Percentiles rank a stretch among this genome's conserved stretches.
These are phyloP conservation scores for Diorhabda sublineata DNA, from an alignment of 1,140 invertebrate genomes.

Conservation along the genomic window DNA sequence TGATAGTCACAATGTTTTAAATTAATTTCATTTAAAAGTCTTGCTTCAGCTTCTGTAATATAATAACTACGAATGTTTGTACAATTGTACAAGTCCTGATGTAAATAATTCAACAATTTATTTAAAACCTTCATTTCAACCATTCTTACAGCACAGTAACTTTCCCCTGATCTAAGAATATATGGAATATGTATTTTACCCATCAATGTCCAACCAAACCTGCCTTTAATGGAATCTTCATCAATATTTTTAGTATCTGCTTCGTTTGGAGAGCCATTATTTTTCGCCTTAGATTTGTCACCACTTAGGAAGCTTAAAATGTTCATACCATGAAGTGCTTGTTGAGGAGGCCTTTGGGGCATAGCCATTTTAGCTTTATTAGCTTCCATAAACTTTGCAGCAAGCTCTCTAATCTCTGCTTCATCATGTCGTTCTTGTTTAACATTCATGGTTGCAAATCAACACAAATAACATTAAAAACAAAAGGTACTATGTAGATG, in stretches of 20 bases:
- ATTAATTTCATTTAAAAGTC: slow-evolving; percentile 91
- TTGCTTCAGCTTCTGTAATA: slow-evolving; percentile 85
- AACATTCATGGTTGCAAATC: slow-evolving; percentile 46
- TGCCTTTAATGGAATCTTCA: slow-evolving; percentile 75
- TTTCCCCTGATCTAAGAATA: slow-evolving; percentile 76
- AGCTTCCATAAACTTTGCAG: slow-evolving; percentile 80
- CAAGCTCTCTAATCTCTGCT: slow-evolving; percentile 78
- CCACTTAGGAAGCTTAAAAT: slow-evolving; percentile 35
- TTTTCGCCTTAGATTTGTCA: slow-evolving; percentile 33
- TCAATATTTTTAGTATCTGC: slow-evolving; percentile 51
- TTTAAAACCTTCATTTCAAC: slow-evolving; percentile 83
- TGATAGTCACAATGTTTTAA: slow-evolving; percentile 84
- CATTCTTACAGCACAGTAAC: slow-evolving; percentile 87
- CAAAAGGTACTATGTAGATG: background rate
- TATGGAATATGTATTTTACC: slow-evolving; percentile 84
- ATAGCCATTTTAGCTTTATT: slow-evolving; percentile 69
- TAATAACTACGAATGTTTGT: slow-evolving; percentile 90
- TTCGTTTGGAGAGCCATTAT: slow-evolving; percentile 19
- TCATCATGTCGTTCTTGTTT: slow-evolving; percentile 81
- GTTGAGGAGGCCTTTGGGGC: slow-evolving; percentile 43
- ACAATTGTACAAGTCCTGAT: slow-evolving; percentile 80
- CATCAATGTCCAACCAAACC: slow-evolving; percentile 85
- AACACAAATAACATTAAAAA: slow-evolving; percentile 14
- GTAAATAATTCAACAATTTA: slow-evolving; percentile 76
- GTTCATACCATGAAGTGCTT: slow-evolving; percentile 45